Conservation (phyloP, 2,888 invertebrate genomes). For the Halictus ligatus region DNA sequence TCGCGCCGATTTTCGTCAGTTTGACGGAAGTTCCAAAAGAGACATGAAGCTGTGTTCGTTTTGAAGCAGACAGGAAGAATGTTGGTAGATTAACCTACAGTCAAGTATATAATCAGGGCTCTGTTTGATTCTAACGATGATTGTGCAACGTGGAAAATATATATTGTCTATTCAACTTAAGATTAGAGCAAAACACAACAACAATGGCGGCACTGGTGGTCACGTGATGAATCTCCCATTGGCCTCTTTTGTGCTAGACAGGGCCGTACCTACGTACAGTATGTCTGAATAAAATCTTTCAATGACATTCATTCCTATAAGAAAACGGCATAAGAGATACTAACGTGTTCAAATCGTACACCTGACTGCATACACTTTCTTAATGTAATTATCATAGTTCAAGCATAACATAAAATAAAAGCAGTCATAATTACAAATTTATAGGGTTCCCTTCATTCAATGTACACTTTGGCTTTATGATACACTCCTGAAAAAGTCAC, state of each 20-base stretch:
- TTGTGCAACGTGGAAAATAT: constrained; percentile 74
- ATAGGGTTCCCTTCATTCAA: not conserved
- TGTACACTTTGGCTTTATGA: not conserved
- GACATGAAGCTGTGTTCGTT: constrained; percentile 3
- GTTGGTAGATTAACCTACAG: constrained; percentile 6
- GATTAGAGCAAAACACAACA: constrained; percentile 17
- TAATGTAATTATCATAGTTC: not conserved
- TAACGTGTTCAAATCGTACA: not conserved
- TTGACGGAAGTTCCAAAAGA: constrained; percentile 57
- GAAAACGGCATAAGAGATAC: not conserved
- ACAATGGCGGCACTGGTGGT: constrained; percentile 10
- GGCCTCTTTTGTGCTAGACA: constrained; percentile 33
- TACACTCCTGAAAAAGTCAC: not conserved
- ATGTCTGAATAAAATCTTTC: not conserved
- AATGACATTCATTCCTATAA: not conserved
- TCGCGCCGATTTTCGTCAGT: constrained; percentile 59
- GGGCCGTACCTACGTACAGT: constrained; percentile 62
- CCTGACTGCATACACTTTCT: not conserved
- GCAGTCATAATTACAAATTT: not conserved
- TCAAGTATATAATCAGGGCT: constrained; percentile 4
- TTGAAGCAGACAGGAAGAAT: not conserved
- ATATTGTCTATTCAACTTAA: constrained; percentile 41
- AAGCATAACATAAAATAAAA: not conserved
- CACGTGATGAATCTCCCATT: constrained; percentile 14
- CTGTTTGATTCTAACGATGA: constrained; percentile 48